Evolutionary conservation across 2,797 vertebrate species (phyloP), one percentile per base, ranked within the genome.

Genomic region (Hemitrygon akajei): DNA sequence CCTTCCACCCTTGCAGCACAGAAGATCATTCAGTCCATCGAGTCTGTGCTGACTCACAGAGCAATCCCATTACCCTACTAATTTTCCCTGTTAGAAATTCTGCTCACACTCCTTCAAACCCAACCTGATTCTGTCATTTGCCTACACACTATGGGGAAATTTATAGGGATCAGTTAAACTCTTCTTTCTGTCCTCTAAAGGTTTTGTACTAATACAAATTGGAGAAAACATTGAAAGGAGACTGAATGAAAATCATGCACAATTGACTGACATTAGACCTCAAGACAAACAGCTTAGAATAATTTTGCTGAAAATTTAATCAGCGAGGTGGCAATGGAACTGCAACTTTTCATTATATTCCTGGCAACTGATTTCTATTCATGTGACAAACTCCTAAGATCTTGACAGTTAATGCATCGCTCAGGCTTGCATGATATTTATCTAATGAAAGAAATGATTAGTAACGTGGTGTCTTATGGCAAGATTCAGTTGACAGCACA

Each of bases 331-430:
- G 58, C 56, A 86, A 60, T 86, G 58, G 56, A 86, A 63, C 56
- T 63, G 82, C n/a, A 86, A 86, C 82, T 58, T 63, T 86, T 86
- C 82, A 63, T 86, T 86, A 60, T 63, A 60, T 86, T 63, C 81
- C 82, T 63, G 82, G 58, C 56, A 86, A 60, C 56, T 30, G 58
- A 86, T 56, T 86, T 86, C 82, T n/a, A 86, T 63, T 86, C n/a
- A 86, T 60, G 56, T 86, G 56, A 86, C 82, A 63, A 86, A 86
- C 56, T 60, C 60, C 12, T 56, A 86, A 86, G 82, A 30, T 86
- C 56, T 86, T 86, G 56, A 86, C 82, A 86, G 60, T 5, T 60
- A 86, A 86, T 86, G 27, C 30, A 86, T 30, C n/a, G 82, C n/a
- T 60, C 82, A 60, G 82, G 60, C 56, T 86, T 86, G 82, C 56